phyloP scores from a whole-genome alignment of 2,113 vertebrate species.

The Illadopsis cleaveri region DNA sequence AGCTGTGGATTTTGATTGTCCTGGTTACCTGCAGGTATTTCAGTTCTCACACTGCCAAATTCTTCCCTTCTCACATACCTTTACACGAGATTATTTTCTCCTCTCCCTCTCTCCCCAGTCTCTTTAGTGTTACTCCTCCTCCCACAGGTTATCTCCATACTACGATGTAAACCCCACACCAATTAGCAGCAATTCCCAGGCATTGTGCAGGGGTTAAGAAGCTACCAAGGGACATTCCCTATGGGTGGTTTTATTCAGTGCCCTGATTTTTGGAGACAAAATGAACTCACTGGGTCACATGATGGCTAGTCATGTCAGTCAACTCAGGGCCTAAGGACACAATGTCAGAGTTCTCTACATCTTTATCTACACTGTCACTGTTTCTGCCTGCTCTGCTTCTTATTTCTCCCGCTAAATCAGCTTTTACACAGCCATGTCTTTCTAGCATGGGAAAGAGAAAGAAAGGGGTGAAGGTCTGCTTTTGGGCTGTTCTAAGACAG shows the following conservation, averaged over 20 bases:
- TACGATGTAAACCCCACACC: accelerated
- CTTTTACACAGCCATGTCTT: not conserved
- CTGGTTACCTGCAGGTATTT: not conserved
- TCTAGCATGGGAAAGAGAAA: not conserved
- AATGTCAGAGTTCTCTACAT: not conserved
- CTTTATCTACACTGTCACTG: not conserved
- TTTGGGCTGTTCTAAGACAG: not conserved
- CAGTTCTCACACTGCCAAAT: not conserved
- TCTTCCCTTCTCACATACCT: not conserved
- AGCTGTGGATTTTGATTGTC: not conserved
- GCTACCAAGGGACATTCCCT: not conserved
- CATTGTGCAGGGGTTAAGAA: not conserved
- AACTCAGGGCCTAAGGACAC: not conserved
- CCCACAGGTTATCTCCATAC: not conserved
- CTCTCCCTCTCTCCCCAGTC: not conserved
- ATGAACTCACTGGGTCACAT: not conserved
- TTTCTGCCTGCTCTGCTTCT: not conserved
- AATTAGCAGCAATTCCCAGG: not conserved
- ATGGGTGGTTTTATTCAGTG: not conserved
- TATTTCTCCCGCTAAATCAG: not conserved
- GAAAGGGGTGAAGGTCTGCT: not conserved
- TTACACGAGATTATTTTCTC: not conserved
- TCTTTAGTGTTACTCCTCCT: not conserved
- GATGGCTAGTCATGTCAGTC: not conserved
- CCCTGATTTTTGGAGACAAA: not conserved